Base-by-base conservation (phyloP, 37 sponge, comb jelly and placozoan genomes). In the Trichoplax adhaerens region DNA sequence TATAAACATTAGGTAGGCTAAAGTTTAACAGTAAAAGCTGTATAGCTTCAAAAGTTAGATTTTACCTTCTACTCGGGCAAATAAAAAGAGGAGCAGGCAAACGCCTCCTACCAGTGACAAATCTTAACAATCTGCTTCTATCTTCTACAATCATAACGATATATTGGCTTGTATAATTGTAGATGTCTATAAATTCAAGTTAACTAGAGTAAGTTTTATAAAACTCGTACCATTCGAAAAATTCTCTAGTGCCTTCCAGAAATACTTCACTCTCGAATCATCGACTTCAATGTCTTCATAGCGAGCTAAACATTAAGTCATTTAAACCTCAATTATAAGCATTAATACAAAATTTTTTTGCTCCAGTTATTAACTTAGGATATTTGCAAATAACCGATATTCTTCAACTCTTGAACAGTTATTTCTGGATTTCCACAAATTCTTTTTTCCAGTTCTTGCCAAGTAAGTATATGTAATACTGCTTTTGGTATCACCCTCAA, bases 351-450 rank as follows among this genome's bases (percentile, higher is more conserved):
- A 8, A 60, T 8, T 12, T 12, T 60, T 8, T 12, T 12, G 62
- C 12, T 12, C 0, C 8, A 12, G 8, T 12, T 60, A 60, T 12
- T 8, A 60, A 12, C 62, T 60, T 8, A 12, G 12, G 62, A 12
- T 60, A 12, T 8, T 60, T 60, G 81, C 68, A 29, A 29, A 29
- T 29, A 29, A 29, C 29, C 29, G 1, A 81, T 74, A 78, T 75
- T 78, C 63, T 81, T 85, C 62, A 90, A 64, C 1, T 76, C 79
- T 6, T 82, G 83, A 6, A 92, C 56, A 0, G 88, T 65, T 10
- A 92, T 74, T 51, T 88, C 93, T 4, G 93, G 88, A 74, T 80
- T 87, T 57, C 93, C 93, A 68, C 93, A 92, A 2, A 92, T 77
- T 59, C 79, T 80, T 8, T 64, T 58, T 65, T 92, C 93, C 8